Conservation (phyloP, 1,140 invertebrate species). For the Meloidogyne hapla region DNA sequence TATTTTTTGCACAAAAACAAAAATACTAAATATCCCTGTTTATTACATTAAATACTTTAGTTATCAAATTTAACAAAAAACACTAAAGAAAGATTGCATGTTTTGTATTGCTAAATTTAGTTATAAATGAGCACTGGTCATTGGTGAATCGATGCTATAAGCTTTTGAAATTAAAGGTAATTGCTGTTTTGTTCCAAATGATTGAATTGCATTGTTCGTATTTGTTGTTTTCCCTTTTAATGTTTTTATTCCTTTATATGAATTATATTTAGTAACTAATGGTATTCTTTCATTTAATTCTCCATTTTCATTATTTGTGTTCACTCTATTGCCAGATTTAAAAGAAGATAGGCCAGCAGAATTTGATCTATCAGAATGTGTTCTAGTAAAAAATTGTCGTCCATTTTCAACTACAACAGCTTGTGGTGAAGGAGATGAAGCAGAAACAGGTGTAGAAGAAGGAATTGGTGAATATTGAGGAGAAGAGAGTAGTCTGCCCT, state of each 20-base stretch:
- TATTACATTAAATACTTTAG: neutral
- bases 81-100: too few species aligned
- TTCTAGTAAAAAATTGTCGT: slow-evolving; percentile 1
- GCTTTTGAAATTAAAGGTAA: slow-evolving; percentile 53
- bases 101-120: neutral
- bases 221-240: slow-evolving; percentile 13
- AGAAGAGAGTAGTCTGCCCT: neutral
- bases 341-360: slow-evolving; percentile 15
- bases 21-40: neutral
- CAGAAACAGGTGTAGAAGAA: slow-evolving; percentile 21
- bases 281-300: slow-evolving; percentile 62
- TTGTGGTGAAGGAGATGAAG: slow-evolving; percentile 40
- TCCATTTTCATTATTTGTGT: slow-evolving; percentile 46
- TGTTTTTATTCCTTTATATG: slow-evolving; percentile 19
- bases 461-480: slow-evolving; percentile 20
- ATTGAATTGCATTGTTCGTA: neutral
- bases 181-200: slow-evolving; percentile 7
- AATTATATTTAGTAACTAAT: slow-evolving; percentile 59
- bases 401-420: slow-evolving; percentile 58
- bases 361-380: slow-evolving; percentile 3
- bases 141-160: slow-evolving; percentile 56
- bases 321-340: slow-evolving; percentile 11
- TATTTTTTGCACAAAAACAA: too few species aligned
- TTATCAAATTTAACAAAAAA: neutral
- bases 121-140: slow-evolving; percentile 58